Percentiles rank a stretch among this genome's conserved stretches.
phyloP scores from a whole-genome alignment of 2,113 vertebrate species.

The Corythaixoides concolor region DNA sequence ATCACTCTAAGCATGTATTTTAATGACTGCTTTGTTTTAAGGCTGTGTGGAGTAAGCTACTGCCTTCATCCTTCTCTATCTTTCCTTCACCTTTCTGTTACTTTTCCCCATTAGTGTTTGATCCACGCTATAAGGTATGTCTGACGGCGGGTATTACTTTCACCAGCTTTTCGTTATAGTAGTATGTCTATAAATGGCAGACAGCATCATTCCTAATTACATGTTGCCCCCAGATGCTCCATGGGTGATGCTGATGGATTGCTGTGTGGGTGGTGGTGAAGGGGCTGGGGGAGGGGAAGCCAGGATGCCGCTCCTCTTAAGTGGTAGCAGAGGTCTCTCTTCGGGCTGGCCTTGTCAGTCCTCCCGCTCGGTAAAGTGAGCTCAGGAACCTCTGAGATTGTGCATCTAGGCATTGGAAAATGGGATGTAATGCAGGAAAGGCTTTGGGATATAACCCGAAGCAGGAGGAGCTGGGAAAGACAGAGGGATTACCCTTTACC shows the following conservation, averaged over 20 bases:
- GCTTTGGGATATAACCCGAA: not conserved
- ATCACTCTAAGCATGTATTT: not conserved
- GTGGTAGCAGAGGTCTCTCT: conserved; percentile 24
- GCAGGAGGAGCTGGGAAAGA: not conserved
- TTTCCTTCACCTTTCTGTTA: not conserved
- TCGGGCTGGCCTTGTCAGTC: not conserved
- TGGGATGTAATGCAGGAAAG: not conserved
- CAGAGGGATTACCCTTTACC: not conserved
- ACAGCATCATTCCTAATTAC: conserved; percentile 53
- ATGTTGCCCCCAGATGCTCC: conserved; percentile 64
- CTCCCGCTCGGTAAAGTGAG: not conserved
- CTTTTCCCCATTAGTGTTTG: not conserved
- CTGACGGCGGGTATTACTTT: conserved; percentile 33
- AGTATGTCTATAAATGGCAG: conserved; percentile 40
- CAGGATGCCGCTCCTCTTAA: not conserved
- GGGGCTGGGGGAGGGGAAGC: conserved; percentile 30
- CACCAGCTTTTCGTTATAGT: conserved; percentile 7
- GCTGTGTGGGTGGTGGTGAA: conserved; percentile 53
- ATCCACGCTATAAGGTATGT: not conserved
- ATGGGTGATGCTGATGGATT: conserved; percentile 59
- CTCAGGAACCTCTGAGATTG: not conserved
- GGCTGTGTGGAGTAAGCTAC: not conserved
- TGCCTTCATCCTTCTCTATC: not conserved
- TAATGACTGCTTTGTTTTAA: conserved; percentile 1
- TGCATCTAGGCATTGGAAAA: not conserved